Percentiles rank a stretch among this genome's conserved stretches.
Conservation (phyloP, 2,888 invertebrate genomes). For the Hemaris fuciformis region DNA sequence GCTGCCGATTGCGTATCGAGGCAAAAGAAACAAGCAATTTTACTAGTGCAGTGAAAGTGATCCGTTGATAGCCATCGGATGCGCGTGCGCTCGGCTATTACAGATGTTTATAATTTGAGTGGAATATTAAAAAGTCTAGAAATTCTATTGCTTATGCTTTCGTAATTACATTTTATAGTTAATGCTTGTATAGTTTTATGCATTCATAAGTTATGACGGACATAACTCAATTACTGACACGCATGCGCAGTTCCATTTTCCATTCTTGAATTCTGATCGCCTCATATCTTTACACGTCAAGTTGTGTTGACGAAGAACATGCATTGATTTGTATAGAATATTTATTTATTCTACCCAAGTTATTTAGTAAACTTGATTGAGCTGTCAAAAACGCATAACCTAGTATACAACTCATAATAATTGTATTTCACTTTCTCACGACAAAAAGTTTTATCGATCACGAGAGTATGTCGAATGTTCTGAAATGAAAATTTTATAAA, state of each 20-base stretch:
- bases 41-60: conserved; percentile 20
- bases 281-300: too few relatives aligned
- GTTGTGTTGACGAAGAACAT: too few relatives aligned
- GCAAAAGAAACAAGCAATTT: conserved; percentile 10
- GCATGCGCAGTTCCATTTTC: background rate
- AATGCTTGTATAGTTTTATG: background rate
- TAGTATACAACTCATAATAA: background rate
- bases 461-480: background rate
- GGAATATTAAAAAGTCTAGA: background rate
- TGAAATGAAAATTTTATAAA: background rate
- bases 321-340: too few relatives aligned
- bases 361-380: background rate
- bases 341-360: too few relatives aligned
- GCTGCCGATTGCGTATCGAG: too few relatives aligned
- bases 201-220: background rate
- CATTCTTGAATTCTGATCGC: background rate
- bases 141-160: background rate
- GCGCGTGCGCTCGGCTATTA: conserved; percentile 16
- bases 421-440: background rate
- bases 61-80: conserved; percentile 16
- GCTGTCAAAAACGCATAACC: too few relatives aligned
- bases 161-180: background rate
- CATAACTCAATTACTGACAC: background rate
- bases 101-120: conserved; percentile 5
- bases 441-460: background rate